Percentiles rank a stretch among this genome's conserved stretches.
These are phyloP conservation scores for Ara ararauna DNA, from an alignment of 2,797 vertebrate species.

Conservation along the genomic window DNA sequence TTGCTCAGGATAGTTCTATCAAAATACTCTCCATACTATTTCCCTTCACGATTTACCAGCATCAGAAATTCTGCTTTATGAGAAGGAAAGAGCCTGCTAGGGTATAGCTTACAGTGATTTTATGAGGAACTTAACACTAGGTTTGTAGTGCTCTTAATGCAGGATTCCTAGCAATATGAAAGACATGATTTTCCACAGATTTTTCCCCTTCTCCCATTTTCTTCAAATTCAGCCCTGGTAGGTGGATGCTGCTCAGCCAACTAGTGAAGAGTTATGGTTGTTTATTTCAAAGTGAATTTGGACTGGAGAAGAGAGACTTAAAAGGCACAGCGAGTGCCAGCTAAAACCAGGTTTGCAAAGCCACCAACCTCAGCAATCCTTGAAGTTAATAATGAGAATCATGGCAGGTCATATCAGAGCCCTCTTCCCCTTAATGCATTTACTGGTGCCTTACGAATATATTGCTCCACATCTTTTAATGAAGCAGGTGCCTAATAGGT, in stretches of 20 bases:
- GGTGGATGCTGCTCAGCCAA: not conserved
- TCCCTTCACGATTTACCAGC: not conserved
- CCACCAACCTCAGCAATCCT: not conserved
- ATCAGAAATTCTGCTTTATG: not conserved
- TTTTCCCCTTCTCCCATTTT: not conserved
- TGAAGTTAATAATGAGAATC: constrained; percentile 37
- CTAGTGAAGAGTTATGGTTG: not conserved
- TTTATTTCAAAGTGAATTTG: not conserved
- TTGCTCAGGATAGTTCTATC: not conserved
- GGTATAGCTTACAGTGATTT: not conserved
- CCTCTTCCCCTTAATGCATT: constrained; percentile 65
- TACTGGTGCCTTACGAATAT: constrained; percentile 57
- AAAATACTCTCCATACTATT: not conserved
- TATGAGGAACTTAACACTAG: not conserved
- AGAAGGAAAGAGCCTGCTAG: not conserved
- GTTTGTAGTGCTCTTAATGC: not conserved
- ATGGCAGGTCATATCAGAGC: constrained; percentile 35
- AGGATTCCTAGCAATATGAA: not conserved
- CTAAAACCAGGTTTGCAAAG: not conserved
- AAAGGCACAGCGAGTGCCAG: not conserved
- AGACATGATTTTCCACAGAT: not conserved
- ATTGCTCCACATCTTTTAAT: constrained; percentile 67
- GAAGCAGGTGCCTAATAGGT: constrained; percentile 55
- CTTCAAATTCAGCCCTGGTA: not conserved
- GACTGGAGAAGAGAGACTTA: not conserved